These are phyloP conservation scores for Squalus acanthias DNA, from an alignment of 2,797 vertebrate species.

Conservation along the genomic window DNA sequence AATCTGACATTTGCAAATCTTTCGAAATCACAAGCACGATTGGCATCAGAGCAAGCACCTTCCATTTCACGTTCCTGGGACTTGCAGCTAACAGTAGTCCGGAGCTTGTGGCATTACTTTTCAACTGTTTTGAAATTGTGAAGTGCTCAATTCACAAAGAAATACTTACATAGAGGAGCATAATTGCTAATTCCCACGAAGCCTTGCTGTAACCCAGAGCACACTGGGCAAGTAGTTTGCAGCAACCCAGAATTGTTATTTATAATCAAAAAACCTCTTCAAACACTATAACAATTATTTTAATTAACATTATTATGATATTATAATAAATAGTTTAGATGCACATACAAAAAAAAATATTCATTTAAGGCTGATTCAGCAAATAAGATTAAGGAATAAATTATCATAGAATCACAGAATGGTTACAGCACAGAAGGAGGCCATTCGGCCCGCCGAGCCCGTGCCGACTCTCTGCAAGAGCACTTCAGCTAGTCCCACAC, in stretches of 20 bases:
- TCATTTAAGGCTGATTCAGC: background rate
- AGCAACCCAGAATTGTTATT: background rate
- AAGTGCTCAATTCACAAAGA: background rate
- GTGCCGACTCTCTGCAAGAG: too few relatives aligned
- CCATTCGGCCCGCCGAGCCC: too few relatives aligned
- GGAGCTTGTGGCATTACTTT: background rate
- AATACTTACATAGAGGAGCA: background rate
- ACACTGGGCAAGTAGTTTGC: background rate
- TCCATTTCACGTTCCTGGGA: background rate
- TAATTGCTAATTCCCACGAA: background rate
- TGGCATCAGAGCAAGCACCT: too few relatives aligned
- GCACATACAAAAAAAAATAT: too few relatives aligned
- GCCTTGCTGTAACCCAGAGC: background rate
- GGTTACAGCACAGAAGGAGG: too few relatives aligned
- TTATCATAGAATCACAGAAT: too few relatives aligned
- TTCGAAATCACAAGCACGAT: too few relatives aligned
- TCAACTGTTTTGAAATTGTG: background rate
- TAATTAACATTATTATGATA: too few relatives aligned
- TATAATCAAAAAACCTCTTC: background rate
- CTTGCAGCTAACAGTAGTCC: background rate
- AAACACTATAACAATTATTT: background rate
- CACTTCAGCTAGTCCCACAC: too few relatives aligned
- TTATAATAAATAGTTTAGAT: too few relatives aligned
- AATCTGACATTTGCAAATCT: background rate
- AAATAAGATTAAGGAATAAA: background rate